phyloP scores from a whole-genome alignment of 2,888 invertebrate genomes.

The Cataglyphis livida region DNA sequence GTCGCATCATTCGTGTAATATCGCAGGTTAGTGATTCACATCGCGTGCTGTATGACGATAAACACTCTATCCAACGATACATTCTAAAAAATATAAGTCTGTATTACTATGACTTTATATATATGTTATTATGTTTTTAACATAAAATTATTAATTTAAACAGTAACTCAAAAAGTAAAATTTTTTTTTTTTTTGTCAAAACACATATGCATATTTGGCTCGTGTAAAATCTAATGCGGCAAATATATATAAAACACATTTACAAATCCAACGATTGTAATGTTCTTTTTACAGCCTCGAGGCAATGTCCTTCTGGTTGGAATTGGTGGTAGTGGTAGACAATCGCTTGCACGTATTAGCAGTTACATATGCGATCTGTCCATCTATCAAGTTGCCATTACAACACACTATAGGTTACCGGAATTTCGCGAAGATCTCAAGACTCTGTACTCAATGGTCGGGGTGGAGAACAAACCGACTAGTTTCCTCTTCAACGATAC shows the following conservation, averaged over 20 bases:
- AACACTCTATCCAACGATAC: conserved; percentile 9
- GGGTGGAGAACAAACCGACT: conserved; percentile 91
- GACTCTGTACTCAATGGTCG: conserved; percentile 90
- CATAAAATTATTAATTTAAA: not conserved
- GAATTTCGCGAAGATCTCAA: conserved; percentile 95
- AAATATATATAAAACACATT: not conserved
- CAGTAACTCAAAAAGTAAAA: not conserved
- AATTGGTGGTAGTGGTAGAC: conserved; percentile 94
- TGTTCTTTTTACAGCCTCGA: conserved; percentile 87
- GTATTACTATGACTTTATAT: not conserved
- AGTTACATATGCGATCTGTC: conserved; percentile 93
- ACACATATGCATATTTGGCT: not conserved
- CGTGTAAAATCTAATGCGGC: not conserved
- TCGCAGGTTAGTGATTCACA: conserved; percentile 87
- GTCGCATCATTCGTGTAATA: conserved; percentile 93
- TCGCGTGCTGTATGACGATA: not conserved
- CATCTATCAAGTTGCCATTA: conserved; percentile 92
- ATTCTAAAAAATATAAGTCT: not conserved
- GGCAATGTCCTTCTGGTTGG: conserved; percentile 95
- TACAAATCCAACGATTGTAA: not conserved
- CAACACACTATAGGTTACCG: conserved; percentile 91
- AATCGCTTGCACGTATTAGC: conserved; percentile 92
- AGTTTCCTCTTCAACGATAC: conserved; percentile 95
- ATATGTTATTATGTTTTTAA: not conserved
- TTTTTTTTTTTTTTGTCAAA: not conserved